phyloP scores from a whole-genome alignment of 2,888 invertebrate genomes.

The Bombylius major region DNA sequence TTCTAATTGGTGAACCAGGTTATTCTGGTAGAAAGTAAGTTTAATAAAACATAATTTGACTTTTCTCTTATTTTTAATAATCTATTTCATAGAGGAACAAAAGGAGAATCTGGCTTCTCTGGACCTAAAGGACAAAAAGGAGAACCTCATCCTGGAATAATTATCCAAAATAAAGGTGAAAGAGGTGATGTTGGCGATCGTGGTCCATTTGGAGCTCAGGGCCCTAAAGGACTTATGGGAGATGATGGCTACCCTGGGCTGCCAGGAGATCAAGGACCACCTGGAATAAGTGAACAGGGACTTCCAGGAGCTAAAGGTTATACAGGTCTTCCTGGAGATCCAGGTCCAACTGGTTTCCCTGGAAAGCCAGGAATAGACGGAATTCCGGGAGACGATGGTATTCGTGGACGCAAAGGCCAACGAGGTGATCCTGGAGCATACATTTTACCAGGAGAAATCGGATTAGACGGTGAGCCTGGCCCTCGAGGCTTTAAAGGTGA shows the following conservation, averaged over 20 bases:
- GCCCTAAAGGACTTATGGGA: slow-evolving; percentile 45
- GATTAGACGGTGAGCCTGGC: slow-evolving; percentile 34
- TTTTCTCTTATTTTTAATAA: not conserved
- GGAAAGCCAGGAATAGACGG: slow-evolving; percentile 43
- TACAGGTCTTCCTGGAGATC: slow-evolving; percentile 50
- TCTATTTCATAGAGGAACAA: slow-evolving; percentile 29
- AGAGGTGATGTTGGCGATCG: slow-evolving; percentile 34
- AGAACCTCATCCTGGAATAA: slow-evolving; percentile 39
- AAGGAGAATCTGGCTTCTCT: slow-evolving; percentile 36
- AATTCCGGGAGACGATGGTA: slow-evolving; percentile 32
- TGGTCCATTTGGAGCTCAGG: slow-evolving; percentile 44
- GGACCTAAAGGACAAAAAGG: slow-evolving; percentile 46
- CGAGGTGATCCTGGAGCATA: slow-evolving; percentile 35
- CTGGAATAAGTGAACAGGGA: slow-evolving; percentile 40
- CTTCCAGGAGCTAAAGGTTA: slow-evolving; percentile 52
- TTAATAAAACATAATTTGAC: not conserved
- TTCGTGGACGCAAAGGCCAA: slow-evolving; percentile 35
- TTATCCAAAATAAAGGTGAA: slow-evolving; percentile 40
- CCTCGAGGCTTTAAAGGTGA: slow-evolving; percentile 36
- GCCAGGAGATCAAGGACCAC: slow-evolving; percentile 39
- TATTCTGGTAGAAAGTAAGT: slow-evolving; percentile 26
- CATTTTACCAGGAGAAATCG: slow-evolving; percentile 33
- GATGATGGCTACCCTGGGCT: slow-evolving; percentile 43
- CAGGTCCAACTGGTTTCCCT: slow-evolving; percentile 47
- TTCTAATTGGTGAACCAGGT: slow-evolving; percentile 27